Base-by-base conservation (phyloP, 2,888 invertebrate species). In the Mythimna lalbum region DNA sequence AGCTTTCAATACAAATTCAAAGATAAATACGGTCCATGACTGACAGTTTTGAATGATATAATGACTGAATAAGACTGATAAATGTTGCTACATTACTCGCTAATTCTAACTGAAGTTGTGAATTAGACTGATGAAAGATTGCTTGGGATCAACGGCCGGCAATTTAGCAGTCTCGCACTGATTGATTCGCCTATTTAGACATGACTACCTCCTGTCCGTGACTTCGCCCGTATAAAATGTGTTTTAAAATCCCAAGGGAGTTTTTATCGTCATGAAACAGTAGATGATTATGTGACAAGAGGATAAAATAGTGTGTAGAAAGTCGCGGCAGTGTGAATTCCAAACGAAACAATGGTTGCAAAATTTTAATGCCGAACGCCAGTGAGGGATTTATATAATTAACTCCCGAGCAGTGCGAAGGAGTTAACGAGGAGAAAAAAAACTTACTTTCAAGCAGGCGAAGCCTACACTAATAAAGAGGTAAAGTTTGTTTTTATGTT, bases 1-100 rank as follows among this genome's bases (percentile, higher is more conserved):
- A 21, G 63, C 59, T 79, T 78, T 78, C 39, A 63, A 64, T 73
- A 64, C 23, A 27, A 53, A 39, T 78, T 73, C 50, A 52, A 52
- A 53, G 12, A 56, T 39, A 47, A 65, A 53, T 65, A 79, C 33
- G 39, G 50, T 31, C 21, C 1, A 19, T 65, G 49, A 50, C 7
- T 47, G 64, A 36, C 50, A 62, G 33, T 33, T 57, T 57, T 59
- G 31, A 33, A 52, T 69, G 53, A 33, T 57, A 21, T 17, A 60
- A 73, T 52, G 9, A 5, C 1, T 23, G 7, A 10, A 43, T 59
- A 14, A 5, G 17, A 27, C 2, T 61, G 53, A 53, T 47, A 23
- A 36, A 56, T 57, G 10, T 50, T 21, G 17, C 39, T 33, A 39
- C 4, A 31, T 27, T 57, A 59, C 9, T 49, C 55, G 39, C 27